Base-by-base conservation (phyloP, 2,113 vertebrate species). In the Vanacampus margaritifer region DNA sequence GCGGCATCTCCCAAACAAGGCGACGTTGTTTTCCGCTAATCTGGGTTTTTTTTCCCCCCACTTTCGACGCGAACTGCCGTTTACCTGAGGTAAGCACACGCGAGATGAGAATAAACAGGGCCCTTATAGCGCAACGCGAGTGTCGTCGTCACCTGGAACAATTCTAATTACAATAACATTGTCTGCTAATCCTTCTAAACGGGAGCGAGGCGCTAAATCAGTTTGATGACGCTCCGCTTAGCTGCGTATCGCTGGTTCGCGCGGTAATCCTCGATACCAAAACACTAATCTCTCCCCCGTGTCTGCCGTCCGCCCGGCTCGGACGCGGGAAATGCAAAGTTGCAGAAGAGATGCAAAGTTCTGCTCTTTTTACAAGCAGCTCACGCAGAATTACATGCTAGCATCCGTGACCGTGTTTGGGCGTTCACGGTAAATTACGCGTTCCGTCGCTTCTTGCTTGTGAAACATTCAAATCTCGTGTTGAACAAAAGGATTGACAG, bases 171-270 rank as follows among this genome's bases (percentile, higher is more conserved):
- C 85, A 88, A 83, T 70, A 84, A 79, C 86, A 88, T 89, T 90
- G 88, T 91, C 60, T 73, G 76, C 32, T 87, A 86, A 89, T 90
- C 88, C 88, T 66, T 79, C 83, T 87, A 85, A 91, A 92, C 77
- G 67, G 76, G 64, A 81, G 75, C 79, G 76, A 76, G 78, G 76
- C 84, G 81, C 73, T 74, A 80, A 90, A 89, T 87, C 78, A 69
- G 75, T 86, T 84, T 86, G 80, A 81, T 88, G 80, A 79, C 73
- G 66, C 76, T 82, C 65, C 59, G 75, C 73, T 85, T 79, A 83
- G 80, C 72, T 76, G 80, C 71, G 67, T 87, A 82, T 82, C 79
- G 81, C 74, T 59, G 65, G 74, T 87, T 80, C 80, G 69, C 76
- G 65, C 71, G 64, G 79, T 87, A 82, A 89, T 87, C 88, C 88